Base-by-base conservation (phyloP, 2,888 invertebrate species). In the Amiota communis region DNA sequence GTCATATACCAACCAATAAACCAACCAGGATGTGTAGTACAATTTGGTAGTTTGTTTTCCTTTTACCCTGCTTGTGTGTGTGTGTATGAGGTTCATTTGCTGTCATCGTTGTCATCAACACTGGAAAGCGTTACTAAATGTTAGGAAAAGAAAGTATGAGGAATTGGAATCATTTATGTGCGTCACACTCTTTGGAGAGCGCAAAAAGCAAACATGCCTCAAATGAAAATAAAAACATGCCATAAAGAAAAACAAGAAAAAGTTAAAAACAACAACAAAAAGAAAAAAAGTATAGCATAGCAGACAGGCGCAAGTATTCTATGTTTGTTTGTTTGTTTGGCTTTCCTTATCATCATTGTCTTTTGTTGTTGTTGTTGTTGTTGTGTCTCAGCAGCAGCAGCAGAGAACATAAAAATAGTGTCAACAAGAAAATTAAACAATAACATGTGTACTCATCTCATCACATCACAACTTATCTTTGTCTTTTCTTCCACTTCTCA, bases 391-490 rank as follows among this genome's bases (percentile, higher is more conserved):
- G 64, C 6, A 36, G 0, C 8, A 36, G 36, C 36, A 36, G 6
- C 36, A 36, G 65, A 59, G 68, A 59, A 75, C 69, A 75, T 69
- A 71, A 76, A 74, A 79, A 81, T 76, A 81, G 79, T 77, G 79
- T 78, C 80, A 80, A 79, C 76, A 81, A 74, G 78, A 75, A 78
- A 82, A 82, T 80, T 78, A 77, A 84, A 81, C 76, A 79, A 80
- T 75, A 81, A 78, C 77, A 76, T 71, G 76, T 67, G 59, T 53
- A 48, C 73, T 46, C 49, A 65, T 17, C 65, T 17, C 59, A 59
- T 23, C 20, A 1, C 23, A 3, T 2, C 23, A 4, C 3, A 59
- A 59, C 15, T 59, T 59, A 72, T 64, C 59, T 65, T 51, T 63
- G 59, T 59, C 64, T 63, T n/a, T 73, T 72, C 65, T 53, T n/a